Evolutionary conservation across 2,113 vertebrate genomes (phyloP), one percentile per base, ranked within the genome.

Genomic region (Sigmodon hispidus): DNA sequence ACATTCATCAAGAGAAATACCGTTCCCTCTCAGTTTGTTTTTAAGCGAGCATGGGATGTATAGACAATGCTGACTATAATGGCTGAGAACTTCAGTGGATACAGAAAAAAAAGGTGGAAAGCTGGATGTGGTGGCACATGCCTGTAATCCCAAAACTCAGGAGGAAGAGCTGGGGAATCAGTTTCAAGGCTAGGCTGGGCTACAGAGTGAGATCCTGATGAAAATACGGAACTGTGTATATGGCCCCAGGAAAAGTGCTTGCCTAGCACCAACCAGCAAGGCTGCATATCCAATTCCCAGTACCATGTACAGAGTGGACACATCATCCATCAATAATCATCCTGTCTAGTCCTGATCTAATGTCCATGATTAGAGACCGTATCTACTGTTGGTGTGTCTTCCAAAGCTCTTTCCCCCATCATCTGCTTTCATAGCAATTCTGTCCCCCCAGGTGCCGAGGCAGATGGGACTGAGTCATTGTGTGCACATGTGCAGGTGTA

Each of bases 1-100:
- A 31, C 75, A 85, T 85, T 90, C 76, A 91, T 45, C 22, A 85
- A 50, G 57, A 94, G 67, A 29, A 93, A 70, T 59, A 57, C 7
- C 69, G 73, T 85, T 75, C 70, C 70, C 87, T 87, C 52, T 93
- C 61, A 34, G 10, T 70, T 45, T 88, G 73, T 81, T 77, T 94
- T 72, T 92, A 90, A 83, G 76, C 29, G 61, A 85, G 57, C 31
- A 72, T 52, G 65, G 63, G 40, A 19, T 91, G 29, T 48, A 81
- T 4, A 43, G n/a, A 96, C 50, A 89, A 84, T 36, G 45, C 15
- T 55, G 77, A 84, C 77, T 22, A 87, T 45, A 70, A 63, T 15
- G 65, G 50, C 29, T 76, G 86, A 73, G 77, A 86, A 90, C 36
- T 94, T 36, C 50, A 43, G 72, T 40, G 73, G n/a, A 3, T 89